A percentile compares a stretch with the other conserved stretches of the same genome.
Evolutionary conservation across 2,888 invertebrate genomes (phyloP).

Genomic region (Brenthis hecate): DNA sequence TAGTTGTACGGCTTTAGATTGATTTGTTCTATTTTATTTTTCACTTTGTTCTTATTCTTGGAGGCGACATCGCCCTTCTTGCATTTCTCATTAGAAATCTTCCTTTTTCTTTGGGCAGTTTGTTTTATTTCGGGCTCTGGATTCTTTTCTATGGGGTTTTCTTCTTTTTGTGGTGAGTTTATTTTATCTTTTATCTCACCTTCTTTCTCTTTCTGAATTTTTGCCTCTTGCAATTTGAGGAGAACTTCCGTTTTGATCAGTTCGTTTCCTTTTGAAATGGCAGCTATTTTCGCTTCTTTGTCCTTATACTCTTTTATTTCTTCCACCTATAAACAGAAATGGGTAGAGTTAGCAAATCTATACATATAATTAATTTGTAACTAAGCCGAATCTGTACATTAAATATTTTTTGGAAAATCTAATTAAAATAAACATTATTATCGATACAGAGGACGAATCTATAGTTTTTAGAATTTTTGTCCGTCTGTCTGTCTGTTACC

Average conservation of each 20-base stretch:
- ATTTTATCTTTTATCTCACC: conserved; percentile 28
- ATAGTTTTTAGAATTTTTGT: no score
- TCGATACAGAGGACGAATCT: no score
- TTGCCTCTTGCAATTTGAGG: conserved; percentile 54
- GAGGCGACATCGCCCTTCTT: conserved; percentile 41
- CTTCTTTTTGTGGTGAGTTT: conserved; percentile 18
- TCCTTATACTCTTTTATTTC: conserved; percentile 63
- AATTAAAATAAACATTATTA: no score
- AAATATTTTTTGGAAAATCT: no score
- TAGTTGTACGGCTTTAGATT: conserved; percentile 50
- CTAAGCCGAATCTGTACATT: no score
- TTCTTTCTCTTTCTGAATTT: conserved; percentile 49
- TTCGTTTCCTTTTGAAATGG: conserved; percentile 59
- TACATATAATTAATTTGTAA: no score
- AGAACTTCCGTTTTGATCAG: conserved; percentile 62
- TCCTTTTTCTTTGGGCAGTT: conserved; percentile 36
- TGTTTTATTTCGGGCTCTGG: background rate
- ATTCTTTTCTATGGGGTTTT: background rate
- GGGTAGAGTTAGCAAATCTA: no score
- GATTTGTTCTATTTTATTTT: conserved; percentile 39
- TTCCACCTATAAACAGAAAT: conserved; percentile 51
- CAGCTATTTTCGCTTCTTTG: conserved; percentile 64
- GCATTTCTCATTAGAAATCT: conserved; percentile 51
- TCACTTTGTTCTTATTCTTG: conserved; percentile 31
- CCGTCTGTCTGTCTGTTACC: no score